phyloP scores from a whole-genome alignment of 2,113 vertebrate genomes.

The Passer domesticus region DNA sequence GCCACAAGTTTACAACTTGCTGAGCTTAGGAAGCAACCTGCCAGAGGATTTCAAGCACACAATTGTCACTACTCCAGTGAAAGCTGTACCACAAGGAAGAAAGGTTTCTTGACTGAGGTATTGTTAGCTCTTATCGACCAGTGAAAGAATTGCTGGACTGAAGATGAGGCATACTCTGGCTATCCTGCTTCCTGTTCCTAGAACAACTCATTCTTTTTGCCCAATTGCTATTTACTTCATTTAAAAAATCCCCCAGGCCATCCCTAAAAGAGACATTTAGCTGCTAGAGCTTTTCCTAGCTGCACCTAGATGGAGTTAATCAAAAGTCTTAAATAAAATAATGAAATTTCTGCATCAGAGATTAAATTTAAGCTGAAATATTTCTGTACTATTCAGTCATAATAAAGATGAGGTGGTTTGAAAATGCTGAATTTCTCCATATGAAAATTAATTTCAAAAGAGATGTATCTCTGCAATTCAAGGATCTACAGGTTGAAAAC shows the following conservation, averaged over 20 bases:
- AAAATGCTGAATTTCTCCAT: not conserved
- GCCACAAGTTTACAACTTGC: not conserved
- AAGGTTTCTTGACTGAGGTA: accelerated
- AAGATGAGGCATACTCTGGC: not conserved
- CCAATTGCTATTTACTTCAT: not conserved
- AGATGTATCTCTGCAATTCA: not conserved
- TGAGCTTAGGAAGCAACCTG: not conserved
- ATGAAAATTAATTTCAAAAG: not conserved
- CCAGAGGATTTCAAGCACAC: not conserved
- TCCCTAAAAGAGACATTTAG: not conserved
- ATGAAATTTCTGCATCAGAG: not conserved
- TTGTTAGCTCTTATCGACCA: not conserved
- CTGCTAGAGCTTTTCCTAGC: not conserved
- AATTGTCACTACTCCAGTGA: not conserved
- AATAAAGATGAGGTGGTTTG: not conserved
- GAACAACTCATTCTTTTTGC: not conserved
- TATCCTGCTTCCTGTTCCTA: not conserved
- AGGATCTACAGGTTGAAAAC: not conserved
- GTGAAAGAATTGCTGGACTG: not conserved
- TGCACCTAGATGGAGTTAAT: not conserved
- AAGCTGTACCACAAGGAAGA: not conserved
- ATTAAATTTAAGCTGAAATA: not conserved
- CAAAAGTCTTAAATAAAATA: not conserved
- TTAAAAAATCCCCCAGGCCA: not conserved
- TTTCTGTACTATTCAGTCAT: not conserved